Base-by-base conservation (phyloP, 1,140 invertebrate species). In the Dinoponera quadriceps region DNA sequence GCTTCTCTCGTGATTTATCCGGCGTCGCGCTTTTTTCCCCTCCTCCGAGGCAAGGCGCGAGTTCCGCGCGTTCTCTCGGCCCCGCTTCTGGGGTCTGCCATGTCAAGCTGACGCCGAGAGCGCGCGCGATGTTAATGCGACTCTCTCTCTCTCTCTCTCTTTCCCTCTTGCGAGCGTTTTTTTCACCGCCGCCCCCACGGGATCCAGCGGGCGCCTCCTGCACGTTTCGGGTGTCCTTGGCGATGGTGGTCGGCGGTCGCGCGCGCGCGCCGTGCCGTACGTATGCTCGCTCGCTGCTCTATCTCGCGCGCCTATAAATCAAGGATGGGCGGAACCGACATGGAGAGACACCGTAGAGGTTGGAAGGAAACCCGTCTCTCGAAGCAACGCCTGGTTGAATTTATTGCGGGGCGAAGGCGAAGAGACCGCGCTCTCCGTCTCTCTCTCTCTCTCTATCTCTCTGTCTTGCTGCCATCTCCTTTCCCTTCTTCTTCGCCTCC, bases 241-340 rank as follows among this genome's bases (percentile, higher is more conserved):
- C 55, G 84, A 69, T 80, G 51, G 33, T 69, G 63, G 63, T 69
- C 75, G 29, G 11, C 68, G 51, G 57, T 72, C 68, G 82, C 69
- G 85, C 84, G 82, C 83, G 85, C 85, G 69, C n/a, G n/a, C n/a
- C n/a, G 81, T 84, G 88, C 87, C 38, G 38, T 9, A 44, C 38
- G 38, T 44, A 44, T 90, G 83, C 87, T 62, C 84, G 66, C 25
- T 71, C 83, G 72, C 44, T 82, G 80, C 71, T 90, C 89, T 92
- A 90, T 91, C 85, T 86, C 81, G 85, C 75, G 48, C 68, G n/a
- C 38, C 77, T 83, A 90, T 92, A 92, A 93, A 93, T 93, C 91
- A 92, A 89, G 86, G 71, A 90, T 92, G 91, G 92, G 92, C 92
- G 92, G 90, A 90, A 90, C 91, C 92, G 90, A 93, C 92, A 92